phyloP scores from a whole-genome alignment of 2,888 invertebrate species.

The Polietes domitor region DNA sequence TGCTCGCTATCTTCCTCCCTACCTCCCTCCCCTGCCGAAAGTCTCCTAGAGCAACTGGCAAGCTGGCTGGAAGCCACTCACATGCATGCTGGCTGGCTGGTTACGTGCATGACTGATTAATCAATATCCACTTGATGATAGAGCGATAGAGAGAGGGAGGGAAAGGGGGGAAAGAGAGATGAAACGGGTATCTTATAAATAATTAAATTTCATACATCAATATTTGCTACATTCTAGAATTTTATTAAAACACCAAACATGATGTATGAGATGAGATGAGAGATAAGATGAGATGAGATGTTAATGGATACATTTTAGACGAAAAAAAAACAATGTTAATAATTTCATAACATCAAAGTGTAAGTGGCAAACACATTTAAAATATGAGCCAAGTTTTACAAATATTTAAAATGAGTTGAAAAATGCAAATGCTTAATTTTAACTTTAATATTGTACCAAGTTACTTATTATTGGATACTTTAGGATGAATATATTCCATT shows the following conservation, averaged over 20 bases:
- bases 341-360: neutral
- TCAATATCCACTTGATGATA: constrained; percentile 54
- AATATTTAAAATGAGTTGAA: too few relatives aligned
- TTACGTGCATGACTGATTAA: constrained; percentile 47
- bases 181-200: constrained; percentile 42
- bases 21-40: neutral
- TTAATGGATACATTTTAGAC: neutral
- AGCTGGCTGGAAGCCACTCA: neutral
- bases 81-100: neutral
- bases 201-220: constrained; percentile 65
- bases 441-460: too few relatives aligned
- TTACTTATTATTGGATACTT: too few relatives aligned
- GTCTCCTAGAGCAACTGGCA: neutral
- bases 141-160: neutral
- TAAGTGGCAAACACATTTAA: too few relatives aligned
- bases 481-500: too few relatives aligned
- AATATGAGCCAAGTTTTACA: too few relatives aligned
- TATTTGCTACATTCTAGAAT: constrained; percentile 50
- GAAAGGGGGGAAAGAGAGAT: too few relatives aligned
- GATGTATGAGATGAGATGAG: constrained; percentile 1
- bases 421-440: too few relatives aligned
- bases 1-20: constrained; percentile 35
- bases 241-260: neutral
- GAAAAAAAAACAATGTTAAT: too few relatives aligned
- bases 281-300: neutral